Conservation (phyloP, 2,113 vertebrate genomes). For the Gymnarchus niloticus region DNA sequence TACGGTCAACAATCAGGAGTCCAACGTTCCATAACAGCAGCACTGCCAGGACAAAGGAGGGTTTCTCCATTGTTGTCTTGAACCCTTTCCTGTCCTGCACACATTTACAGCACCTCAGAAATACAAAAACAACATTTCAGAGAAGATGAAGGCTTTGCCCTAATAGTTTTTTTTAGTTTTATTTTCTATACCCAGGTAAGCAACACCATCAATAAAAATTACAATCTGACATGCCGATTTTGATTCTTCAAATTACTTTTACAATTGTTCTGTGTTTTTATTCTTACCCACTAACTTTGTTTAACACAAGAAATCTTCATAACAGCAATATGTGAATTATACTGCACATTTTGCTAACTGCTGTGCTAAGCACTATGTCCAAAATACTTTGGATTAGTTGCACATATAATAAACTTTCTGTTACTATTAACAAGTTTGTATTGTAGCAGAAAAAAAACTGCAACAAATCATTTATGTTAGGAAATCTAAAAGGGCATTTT, state of each 20-base stretch:
- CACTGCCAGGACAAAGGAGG: conserved; percentile 74
- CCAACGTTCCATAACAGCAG: conserved; percentile 93
- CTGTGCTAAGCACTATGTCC: not conserved
- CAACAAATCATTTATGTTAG: not conserved
- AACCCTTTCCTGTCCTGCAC: conserved; percentile 62
- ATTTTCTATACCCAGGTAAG: not conserved
- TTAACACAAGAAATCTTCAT: not conserved
- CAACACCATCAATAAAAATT: not conserved
- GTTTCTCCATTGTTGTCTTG: conserved; percentile 69
- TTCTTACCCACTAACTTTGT: not conserved
- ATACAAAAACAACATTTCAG: not conserved
- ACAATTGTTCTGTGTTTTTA: not conserved
- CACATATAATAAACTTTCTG: not conserved
- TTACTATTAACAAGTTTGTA: not conserved
- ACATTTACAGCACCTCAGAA: conserved; percentile 76
- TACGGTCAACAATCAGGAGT: conserved; percentile 90
- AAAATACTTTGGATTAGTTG: not conserved
- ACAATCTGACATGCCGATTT: not conserved
- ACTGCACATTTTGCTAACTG: not conserved
- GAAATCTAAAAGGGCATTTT: not conserved
- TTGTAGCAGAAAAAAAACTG: not conserved
- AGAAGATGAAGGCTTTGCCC: not conserved
- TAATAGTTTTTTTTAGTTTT: not conserved
- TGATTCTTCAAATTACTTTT: not conserved
- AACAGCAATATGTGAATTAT: not conserved